Base-by-base conservation (phyloP, 2,113 vertebrate genomes). In the Lontra canadensis region DNA sequence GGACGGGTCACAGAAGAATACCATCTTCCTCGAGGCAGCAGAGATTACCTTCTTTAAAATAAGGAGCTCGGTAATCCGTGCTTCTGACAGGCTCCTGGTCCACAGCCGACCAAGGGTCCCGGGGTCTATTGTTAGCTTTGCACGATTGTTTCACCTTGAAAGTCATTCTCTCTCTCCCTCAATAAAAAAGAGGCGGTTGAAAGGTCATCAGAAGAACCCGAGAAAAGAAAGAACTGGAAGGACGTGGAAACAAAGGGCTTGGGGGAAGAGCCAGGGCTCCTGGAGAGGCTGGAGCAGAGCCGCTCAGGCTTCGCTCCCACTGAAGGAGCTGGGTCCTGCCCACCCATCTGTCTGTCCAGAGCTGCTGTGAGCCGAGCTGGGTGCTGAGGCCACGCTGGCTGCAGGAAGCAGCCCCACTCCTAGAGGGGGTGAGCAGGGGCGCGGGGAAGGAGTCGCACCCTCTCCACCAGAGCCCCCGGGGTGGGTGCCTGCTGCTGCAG, bases 371-470 rank as follows among this genome's bases (percentile, higher is more conserved):
- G 6, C 0, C 29, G 42, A 29, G 7, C 10, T 11, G 11, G 69
- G 42, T 9, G 4, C 42, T 25, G 71, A 61, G 4, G 42, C 49
- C 47, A 25, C 82, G 26, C 44, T 6, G 21, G 65, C 21, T 42
- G 65, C 39, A 0, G 59, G 55, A 20, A 0, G 55, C 20, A 52
- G 63, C 39, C 78, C 76, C 34, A 0, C 0, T 7, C 25, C 1
- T 3, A 14, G 49, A 23, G 18, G 44, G 31, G 7, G 0, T 8
- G 26, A 12, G 17, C 0, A 0, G 0, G 67, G 7, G 47, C 18
- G 36, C 9, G 2, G 18, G 44, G 34, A 25, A 9, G 42, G 4
- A 12, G 26, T 13, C 1, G 25, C 73, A 42, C 31, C 63, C 63
- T 29, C 14, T 6, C 13, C 31, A 34, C 65, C 63, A 36, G n/a